Evolutionary conservation across 2,797 vertebrate genomes (phyloP).

Genomic region (Eospalax fontanierii): DNA sequence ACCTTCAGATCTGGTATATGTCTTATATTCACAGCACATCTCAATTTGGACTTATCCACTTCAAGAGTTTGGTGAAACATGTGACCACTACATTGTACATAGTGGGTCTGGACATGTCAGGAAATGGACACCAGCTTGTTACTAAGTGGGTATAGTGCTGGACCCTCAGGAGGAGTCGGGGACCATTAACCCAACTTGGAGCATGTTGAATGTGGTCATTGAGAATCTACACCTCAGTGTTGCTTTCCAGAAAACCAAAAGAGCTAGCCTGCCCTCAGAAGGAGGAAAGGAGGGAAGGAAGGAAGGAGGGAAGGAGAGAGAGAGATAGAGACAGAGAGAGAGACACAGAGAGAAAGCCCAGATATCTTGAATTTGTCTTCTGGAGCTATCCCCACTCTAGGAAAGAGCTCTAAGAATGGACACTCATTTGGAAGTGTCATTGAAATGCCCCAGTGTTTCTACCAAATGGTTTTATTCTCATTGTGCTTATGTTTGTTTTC

Average conservation of each 20-base stretch:
- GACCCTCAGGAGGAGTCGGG: fast-evolving
- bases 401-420: neutral
- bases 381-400: neutral
- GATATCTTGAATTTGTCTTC: fast-evolving
- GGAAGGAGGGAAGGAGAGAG: no score
- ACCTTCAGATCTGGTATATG: no score
- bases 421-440: neutral
- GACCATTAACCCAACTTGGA: neutral
- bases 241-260: neutral
- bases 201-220: neutral
- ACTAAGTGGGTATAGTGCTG: neutral
- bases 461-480: no score
- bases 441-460: fast-evolving
- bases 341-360: no score
- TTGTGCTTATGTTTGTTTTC: no score
- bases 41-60: neutral
- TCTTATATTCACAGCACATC: neutral
- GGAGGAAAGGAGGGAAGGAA: no score
- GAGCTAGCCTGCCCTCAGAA: no score
- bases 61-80: neutral
- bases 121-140: no score
- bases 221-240: fast-evolving
- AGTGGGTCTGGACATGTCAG: no score
- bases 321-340: no score
- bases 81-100: fast-evolving